Evolutionary conservation across 2,888 invertebrate genomes (phyloP), one percentile per base, ranked within the genome.

Genomic region (Mimachlamys varia): DNA sequence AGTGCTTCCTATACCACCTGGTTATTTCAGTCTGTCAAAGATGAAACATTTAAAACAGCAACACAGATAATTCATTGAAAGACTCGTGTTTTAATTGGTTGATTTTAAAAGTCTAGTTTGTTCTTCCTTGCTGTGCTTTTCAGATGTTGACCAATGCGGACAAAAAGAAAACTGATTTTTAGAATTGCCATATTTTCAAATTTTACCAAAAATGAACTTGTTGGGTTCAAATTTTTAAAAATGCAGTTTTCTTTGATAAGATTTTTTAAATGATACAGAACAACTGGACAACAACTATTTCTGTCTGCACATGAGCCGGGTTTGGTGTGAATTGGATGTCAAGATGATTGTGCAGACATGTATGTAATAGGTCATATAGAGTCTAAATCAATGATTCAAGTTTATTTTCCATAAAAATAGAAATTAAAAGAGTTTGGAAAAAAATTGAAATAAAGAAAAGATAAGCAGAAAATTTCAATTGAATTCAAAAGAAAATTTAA

Each of bases 121-220:
- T 76, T 76, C 76, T 76, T 76, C 27, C 33, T 27, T 76, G 76
- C 76, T 15, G 76, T 76, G 76, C 3, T 27, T 76, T 76, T 76
- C 27, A 27, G 17, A 76, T 27, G 27, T 76, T 27, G 22, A 62
- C 12, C 22, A 22, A 76, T 33, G 33, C 27, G 27, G 76, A 76
- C 76, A 76, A 76, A 76, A 76, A 76, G 76, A 76, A 76, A 76
- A 76, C 76, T 76, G 33, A 22, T 76, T 76, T 76, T 76, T 76
- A 76, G 33, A 76, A 76, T 27, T 27, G 15, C 7, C 0, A 76
- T 13, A 33, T 10, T 76, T n/a, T 76, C 76, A 76, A 13, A 1
- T 27, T 33, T 7, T 33, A 76, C 12, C 7, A 76, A 19, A 33
- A 76, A 33, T 33, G 13, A 76, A 33, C 7, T 33, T 76, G 2